Base-by-base conservation (phyloP, 2,888 invertebrate species). In the Agrilus biguttatus region DNA sequence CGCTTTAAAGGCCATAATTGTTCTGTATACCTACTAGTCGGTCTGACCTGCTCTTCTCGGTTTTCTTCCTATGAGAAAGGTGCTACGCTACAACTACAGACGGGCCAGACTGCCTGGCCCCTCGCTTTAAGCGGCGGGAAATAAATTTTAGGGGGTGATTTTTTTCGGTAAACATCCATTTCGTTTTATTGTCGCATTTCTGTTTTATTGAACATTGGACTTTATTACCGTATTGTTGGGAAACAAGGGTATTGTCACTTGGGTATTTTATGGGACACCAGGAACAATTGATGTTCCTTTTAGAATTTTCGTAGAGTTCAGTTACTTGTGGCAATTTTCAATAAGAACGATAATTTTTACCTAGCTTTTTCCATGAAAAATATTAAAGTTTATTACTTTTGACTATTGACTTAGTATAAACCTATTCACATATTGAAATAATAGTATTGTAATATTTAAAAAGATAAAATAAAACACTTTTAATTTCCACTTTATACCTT, bases 131-230 rank as follows among this genome's bases (percentile, higher is more conserved):
- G 28, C 28, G 28, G 10, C 28, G 28, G 50, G 51, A 55, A 55
- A 55, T 51, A 55, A 58, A 57, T 59, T 55, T 57, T 56, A 55
- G 60, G 61, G 61, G 56, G 59, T 59, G 55, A 57, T 59, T 62
- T 61, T 61, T 60, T 60, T 46, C 28, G 28, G 47, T 45, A 49
- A 51, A 49, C 49, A 48, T 46, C 44, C 47, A 49, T 48, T 51
- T 49, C 48, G 45, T 51, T 47, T 60, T 60, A 59, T 55, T 57
- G 48, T 55, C 41, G 51, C 51, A 51, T 57, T 55, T 59, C 53
- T 51, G 51, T 55, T 58, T 57, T 58, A 58, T 56, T 55, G 47
- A 54, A 45, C 44, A 37, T 40, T 49, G 49, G 49, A 50, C 50
- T 54, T 53, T 55, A 56, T 56, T 56, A 54, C 51, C 51, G 48